phyloP scores from a whole-genome alignment of 1,140 invertebrate genomes.

The Calosoma granatense region DNA sequence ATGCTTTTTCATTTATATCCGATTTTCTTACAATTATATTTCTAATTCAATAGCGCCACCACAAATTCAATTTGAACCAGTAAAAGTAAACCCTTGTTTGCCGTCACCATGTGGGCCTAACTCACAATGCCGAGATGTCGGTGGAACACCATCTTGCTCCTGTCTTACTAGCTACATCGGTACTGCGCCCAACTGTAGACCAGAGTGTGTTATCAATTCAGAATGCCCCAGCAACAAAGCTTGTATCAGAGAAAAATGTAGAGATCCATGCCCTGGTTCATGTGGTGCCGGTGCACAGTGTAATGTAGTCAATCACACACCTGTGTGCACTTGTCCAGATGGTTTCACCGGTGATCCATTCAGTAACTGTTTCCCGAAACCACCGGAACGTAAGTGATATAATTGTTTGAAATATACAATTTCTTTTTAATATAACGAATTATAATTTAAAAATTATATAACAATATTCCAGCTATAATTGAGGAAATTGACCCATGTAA shows the following conservation, averaged over 20 bases:
- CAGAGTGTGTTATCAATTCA: conserved; percentile 58
- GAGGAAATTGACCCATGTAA: conserved; percentile 45
- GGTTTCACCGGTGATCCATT: conserved; percentile 63
- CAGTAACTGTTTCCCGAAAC: conserved; percentile 41
- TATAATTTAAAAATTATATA: conserved; percentile 13
- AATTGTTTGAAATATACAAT: neutral
- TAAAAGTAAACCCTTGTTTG: conserved; percentile 38
- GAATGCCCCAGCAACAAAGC: conserved; percentile 53
- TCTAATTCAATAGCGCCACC: no score
- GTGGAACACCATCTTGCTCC: conserved; percentile 52
- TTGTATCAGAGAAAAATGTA: conserved; percentile 59
- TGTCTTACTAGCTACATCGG: conserved; percentile 57
- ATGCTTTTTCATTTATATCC: no score
- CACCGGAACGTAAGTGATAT: conserved; percentile 28
- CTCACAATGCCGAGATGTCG: conserved; percentile 51
- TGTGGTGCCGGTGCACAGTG: conserved; percentile 56
- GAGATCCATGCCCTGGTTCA: conserved; percentile 57
- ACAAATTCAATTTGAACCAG: neutral
- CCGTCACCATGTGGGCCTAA: conserved; percentile 56
- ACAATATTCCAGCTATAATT: neutral
- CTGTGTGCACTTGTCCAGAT: conserved; percentile 53
- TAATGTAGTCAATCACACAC: conserved; percentile 55
- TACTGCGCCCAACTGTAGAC: conserved; percentile 57
- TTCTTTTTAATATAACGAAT: conserved; percentile 7
- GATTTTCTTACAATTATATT: no score